phyloP scores from a whole-genome alignment of 1,140 invertebrate genomes.

The Cheumatopsyche charites region DNA sequence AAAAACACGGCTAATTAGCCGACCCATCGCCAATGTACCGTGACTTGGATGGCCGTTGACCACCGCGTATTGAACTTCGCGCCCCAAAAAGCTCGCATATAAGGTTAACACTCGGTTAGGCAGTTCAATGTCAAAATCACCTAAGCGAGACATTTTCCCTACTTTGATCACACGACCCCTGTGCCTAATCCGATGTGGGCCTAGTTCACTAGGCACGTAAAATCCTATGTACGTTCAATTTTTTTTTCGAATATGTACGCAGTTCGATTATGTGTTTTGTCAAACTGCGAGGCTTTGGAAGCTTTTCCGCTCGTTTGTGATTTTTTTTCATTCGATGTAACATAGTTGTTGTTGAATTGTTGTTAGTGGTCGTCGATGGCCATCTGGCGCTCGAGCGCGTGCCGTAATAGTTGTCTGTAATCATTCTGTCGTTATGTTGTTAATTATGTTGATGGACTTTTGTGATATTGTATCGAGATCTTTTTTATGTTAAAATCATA shows the following conservation, averaged over 20 bases:
- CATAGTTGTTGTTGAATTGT: neutral
- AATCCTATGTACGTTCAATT: no score
- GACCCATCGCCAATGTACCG: neutral
- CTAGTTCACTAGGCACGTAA: constrained; percentile 33
- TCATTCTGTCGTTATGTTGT: no score
- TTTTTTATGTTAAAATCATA: no score
- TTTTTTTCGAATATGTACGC: neutral
- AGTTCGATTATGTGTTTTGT: no score
- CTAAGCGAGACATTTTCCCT: constrained; percentile 16
- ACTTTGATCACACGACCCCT: constrained; percentile 37
- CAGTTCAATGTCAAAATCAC: constrained; percentile 25
- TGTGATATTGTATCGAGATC: no score
- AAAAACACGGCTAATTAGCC: no score
- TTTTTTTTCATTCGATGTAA: neutral
- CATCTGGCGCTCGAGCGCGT: neutral
- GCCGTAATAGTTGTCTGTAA: neutral
- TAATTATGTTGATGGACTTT: no score
- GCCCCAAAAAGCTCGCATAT: constrained; percentile 30
- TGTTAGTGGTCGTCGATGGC: neutral
- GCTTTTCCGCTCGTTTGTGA: neutral
- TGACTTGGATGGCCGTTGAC: neutral
- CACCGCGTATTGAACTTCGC: neutral
- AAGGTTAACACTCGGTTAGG: constrained; percentile 24
- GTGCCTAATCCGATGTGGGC: constrained; percentile 34
- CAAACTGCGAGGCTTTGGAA: neutral